A percentile compares a stretch with the other conserved stretches of the same genome.
Conservation (phyloP, 2,797 vertebrate species). For the Scomberomorus guttatus region DNA sequence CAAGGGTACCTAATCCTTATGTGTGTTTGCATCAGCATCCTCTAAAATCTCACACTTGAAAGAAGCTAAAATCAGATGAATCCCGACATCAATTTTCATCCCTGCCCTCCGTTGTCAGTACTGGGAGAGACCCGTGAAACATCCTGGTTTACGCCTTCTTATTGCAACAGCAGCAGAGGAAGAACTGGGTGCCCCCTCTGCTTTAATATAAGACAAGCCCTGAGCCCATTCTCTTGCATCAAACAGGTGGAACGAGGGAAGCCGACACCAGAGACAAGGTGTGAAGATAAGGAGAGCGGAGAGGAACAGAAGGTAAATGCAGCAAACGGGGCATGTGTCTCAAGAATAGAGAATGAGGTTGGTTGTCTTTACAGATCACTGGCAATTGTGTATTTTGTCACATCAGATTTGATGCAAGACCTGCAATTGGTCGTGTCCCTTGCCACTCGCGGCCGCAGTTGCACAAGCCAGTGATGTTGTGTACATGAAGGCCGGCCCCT, state of each 20-base stretch:
- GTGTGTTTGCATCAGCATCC: constrained; percentile 32
- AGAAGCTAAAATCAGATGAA: constrained; percentile 18
- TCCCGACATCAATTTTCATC: constrained; percentile 5
- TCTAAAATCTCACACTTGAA: background rate
- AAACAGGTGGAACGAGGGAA: constrained; percentile 60
- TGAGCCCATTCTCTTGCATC: constrained; percentile 37
- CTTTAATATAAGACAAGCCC: constrained; percentile 39
- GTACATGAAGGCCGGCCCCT: constrained; percentile 52
- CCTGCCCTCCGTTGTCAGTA: background rate
- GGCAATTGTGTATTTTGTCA: constrained; percentile 72
- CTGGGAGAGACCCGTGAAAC: constrained; percentile 1
- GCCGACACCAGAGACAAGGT: constrained; percentile 43
- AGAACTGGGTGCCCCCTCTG: background rate
- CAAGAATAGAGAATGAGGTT: constrained; percentile 46
- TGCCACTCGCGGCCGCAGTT: constrained; percentile 56
- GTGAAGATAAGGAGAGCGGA: constrained; percentile 59
- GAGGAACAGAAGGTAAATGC: constrained; percentile 58
- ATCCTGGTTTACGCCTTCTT: constrained; percentile 10
- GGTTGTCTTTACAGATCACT: constrained; percentile 67
- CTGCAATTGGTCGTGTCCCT: constrained; percentile 64
- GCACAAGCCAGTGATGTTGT: constrained; percentile 58
- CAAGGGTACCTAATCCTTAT: constrained; percentile 11
- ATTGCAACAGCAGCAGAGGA: constrained; percentile 13
- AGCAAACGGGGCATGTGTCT: constrained; percentile 39
- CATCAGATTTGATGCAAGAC: constrained; percentile 68